Percentiles rank a stretch among this genome's conserved stretches.
These are phyloP conservation scores for Sipunculus nudus DNA, from an alignment of 2,888 invertebrate genomes.

Conservation along the genomic window DNA sequence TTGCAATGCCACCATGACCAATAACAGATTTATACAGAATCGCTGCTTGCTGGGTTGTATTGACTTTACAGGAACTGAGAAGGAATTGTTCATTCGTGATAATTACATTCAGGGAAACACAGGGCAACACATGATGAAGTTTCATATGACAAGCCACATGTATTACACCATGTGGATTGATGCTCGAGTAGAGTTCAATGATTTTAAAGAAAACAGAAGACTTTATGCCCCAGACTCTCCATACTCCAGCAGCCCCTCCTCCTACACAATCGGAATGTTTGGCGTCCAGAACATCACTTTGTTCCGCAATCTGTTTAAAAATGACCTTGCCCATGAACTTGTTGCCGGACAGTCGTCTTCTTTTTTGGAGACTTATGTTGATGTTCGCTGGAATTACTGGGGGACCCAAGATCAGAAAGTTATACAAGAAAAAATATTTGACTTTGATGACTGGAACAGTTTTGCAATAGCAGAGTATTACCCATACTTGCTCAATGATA, in stretches of 20 bases:
- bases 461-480: conserved; percentile 91
- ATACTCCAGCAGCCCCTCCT: conserved; percentile 49
- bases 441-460: conserved; percentile 99
- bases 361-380: conserved; percentile 83
- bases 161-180: conserved; percentile 75
- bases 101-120: conserved; percentile 84
- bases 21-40: conserved; percentile 86
- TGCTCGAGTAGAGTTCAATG: conserved; percentile 43
- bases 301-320: conserved; percentile 86
- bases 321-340: conserved; percentile 79
- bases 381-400: conserved; percentile 97
- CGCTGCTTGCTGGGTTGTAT: conserved; percentile 72
- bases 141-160: conserved; percentile 89
- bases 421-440: conserved; percentile 88
- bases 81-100: conserved; percentile 83
- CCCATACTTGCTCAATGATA: conserved; percentile 80
- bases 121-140: conserved; percentile 85
- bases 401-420: conserved; percentile 78
- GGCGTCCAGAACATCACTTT: conserved; percentile 94
- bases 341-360: conserved; percentile 88
- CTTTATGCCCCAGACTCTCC: too few species aligned
- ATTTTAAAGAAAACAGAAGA: conserved; percentile 46
- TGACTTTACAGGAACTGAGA: conserved; percentile 88
- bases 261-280: conserved; percentile 86
- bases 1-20: conserved; percentile 85